Evolutionary conservation across 1,140 invertebrate species (phyloP).

Genomic region (Euglossa dilemma): DNA sequence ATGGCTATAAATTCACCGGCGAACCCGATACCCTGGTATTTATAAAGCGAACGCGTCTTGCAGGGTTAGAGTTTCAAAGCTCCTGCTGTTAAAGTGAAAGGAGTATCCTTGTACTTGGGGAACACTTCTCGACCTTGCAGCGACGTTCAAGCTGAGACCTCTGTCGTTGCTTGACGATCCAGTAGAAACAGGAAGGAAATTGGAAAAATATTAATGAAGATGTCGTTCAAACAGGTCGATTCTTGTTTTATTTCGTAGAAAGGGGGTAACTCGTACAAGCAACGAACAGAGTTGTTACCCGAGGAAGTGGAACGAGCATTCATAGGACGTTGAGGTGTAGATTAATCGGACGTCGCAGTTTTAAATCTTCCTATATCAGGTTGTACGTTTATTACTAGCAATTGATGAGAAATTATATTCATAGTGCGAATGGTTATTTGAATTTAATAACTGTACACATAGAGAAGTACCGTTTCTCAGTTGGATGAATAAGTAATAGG

Average conservation of each 20-base stretch:
- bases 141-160: background rate
- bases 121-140: constrained; percentile 36
- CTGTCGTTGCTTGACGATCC: background rate
- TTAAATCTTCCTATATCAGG: no score
- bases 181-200: constrained; percentile 7
- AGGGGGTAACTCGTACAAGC: background rate
- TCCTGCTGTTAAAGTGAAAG: constrained; percentile 54
- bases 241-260: background rate
- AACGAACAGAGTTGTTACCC: background rate
- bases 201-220: background rate
- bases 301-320: background rate
- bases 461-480: no score
- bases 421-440: no score
- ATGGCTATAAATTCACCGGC: constrained; percentile 32
- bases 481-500: no score
- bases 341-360: background rate
- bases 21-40: constrained; percentile 48
- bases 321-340: background rate
- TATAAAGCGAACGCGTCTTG: constrained; percentile 54
- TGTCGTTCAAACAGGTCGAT: background rate
- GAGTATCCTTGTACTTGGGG: constrained; percentile 39
- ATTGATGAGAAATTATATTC: no score
- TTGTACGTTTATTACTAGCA: background rate
- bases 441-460: no score
- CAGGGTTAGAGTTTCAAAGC: constrained; percentile 54